Evolutionary conservation across 2,113 vertebrate species (phyloP).

Genomic region (Podarcis raffonei): DNA sequence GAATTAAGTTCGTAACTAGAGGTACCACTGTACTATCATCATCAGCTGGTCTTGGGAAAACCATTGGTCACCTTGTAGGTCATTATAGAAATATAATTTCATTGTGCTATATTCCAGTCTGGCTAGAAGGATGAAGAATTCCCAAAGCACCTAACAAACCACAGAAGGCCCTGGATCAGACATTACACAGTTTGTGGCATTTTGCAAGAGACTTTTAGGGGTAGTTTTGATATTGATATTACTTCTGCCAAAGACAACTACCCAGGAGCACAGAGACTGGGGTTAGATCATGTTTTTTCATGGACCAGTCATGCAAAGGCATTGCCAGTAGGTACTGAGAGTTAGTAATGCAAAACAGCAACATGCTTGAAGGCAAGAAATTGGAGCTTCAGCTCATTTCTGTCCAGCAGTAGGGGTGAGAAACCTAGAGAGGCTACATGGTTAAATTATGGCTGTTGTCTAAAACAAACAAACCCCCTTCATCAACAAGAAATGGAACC

Average conservation of each 20-base stretch:
- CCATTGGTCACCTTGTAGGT: too few species aligned
- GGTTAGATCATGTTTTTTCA: not conserved
- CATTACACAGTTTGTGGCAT: not conserved
- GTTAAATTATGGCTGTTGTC: not conserved
- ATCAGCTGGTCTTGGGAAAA: not conserved
- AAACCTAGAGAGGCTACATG: not conserved
- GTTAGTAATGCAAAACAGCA: not conserved
- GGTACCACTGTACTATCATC: not conserved
- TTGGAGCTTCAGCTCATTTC: not conserved
- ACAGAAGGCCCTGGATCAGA: not conserved
- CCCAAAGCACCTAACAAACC: not conserved
- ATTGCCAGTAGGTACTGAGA: not conserved
- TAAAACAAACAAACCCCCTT: not conserved
- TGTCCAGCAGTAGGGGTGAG: conserved; percentile 4
- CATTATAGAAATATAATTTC: not conserved
- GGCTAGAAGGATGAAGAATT: not conserved
- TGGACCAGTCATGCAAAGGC: not conserved
- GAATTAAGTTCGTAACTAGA: too few species aligned
- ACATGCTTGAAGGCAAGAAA: not conserved
- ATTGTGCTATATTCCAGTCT: not conserved
- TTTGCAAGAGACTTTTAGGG: conserved; percentile 7
- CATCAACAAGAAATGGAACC: not conserved
- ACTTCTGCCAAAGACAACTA: not conserved
- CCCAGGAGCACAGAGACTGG: not conserved
- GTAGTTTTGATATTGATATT: not conserved